Conservation (phyloP, 2,797 vertebrate genomes). For the Amblyopsis hoosieri region DNA sequence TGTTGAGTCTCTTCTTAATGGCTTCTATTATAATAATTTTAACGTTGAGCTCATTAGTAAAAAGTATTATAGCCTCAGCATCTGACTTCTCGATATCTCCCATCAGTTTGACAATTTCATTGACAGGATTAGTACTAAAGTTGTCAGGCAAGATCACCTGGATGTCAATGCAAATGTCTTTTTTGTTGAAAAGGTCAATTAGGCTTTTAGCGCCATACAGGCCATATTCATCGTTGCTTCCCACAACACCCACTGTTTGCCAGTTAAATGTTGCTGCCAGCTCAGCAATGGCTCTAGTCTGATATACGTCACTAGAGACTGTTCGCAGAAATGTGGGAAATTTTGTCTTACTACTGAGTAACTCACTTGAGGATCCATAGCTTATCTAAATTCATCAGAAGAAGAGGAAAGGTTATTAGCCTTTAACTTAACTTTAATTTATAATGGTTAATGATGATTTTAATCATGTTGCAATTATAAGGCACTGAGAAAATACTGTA, state of each 20-base stretch:
- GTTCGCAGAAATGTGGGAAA: slow-evolving; percentile 65
- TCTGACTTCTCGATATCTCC: background rate
- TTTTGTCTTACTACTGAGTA: slow-evolving; percentile 57
- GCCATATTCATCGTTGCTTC: slow-evolving; percentile 60
- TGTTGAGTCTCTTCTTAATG: slow-evolving; percentile 17
- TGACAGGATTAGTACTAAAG: slow-evolving; percentile 2
- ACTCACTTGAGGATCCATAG: slow-evolving; percentile 47
- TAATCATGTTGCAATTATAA: no score
- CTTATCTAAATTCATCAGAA: slow-evolving; percentile 51
- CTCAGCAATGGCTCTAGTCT: slow-evolving; percentile 48
- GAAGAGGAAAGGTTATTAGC: slow-evolving; percentile 1
- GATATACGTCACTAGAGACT: slow-evolving; percentile 51
- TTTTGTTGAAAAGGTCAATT: background rate
- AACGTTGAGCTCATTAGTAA: slow-evolving; percentile 47
- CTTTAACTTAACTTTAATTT: no score
- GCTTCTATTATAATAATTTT: slow-evolving; percentile 36
- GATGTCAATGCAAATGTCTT: slow-evolving; percentile 45
- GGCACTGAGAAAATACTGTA: no score
- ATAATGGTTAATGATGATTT: no score
- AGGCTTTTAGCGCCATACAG: slow-evolving; percentile 51
- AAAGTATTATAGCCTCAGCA: slow-evolving; percentile 64
- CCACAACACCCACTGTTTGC: slow-evolving; percentile 52
- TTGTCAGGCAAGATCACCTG: slow-evolving; percentile 25
- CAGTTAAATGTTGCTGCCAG: slow-evolving; percentile 49
- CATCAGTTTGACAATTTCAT: background rate